These are phyloP conservation scores for Onychomys torridus DNA, from an alignment of 2,797 vertebrate genomes.

Conservation along the genomic window DNA sequence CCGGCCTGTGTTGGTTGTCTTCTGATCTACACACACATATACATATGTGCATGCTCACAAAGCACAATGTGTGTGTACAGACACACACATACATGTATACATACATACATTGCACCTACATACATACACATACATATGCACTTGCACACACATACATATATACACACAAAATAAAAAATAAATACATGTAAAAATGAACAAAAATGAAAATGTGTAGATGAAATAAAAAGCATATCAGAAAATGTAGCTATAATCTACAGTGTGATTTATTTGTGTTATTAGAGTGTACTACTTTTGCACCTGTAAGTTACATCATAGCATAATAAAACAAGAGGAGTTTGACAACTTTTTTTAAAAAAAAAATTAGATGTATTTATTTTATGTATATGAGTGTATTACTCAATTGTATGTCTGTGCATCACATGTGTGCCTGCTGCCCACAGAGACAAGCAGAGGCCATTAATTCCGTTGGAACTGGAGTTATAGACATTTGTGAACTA, in stretches of 20 bases:
- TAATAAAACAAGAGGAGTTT: background rate
- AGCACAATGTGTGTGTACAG: background rate
- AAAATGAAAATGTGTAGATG: background rate
- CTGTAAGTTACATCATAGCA: background rate
- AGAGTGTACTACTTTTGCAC: background rate
- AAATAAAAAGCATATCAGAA: background rate
- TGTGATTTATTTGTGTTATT: background rate
- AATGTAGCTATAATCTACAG: background rate
- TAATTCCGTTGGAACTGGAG: background rate
- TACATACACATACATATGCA: background rate
- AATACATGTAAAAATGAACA: background rate
- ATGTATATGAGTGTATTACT: background rate
- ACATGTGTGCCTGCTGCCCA: background rate
- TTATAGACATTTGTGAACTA: background rate
- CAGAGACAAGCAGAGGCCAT: background rate
- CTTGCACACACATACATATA: background rate
- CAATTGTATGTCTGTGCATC: too few species aligned
- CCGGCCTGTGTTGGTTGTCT: background rate
- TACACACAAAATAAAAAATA: background rate
- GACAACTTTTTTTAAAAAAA: too few species aligned
- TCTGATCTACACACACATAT: background rate
- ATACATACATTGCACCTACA: too few species aligned
- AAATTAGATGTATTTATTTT: background rate
- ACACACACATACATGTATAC: background rate
- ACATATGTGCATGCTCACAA: background rate